Conservation (phyloP, 2,113 vertebrate species). For the Ellobius talpinus region DNA sequence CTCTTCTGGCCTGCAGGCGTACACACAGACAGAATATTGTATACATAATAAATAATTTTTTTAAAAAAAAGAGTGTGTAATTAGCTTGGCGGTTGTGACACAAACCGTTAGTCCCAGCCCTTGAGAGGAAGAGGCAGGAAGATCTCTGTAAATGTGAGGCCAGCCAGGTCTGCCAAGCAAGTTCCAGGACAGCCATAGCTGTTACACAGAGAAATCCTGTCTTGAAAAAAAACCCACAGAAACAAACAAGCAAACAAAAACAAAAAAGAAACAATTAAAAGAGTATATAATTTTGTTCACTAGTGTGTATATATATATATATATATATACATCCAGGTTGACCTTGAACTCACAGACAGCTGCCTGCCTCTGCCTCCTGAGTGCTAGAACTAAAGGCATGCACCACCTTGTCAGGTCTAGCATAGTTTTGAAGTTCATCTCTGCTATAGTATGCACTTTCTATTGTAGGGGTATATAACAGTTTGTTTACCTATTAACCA, state of each 20-base stretch:
- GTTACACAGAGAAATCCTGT: not conserved
- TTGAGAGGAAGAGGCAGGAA: not conserved
- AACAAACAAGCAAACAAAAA: not conserved
- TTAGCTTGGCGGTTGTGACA: not conserved
- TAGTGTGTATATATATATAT: not conserved
- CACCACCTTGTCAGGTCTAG: not conserved
- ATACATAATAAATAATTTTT: too few species aligned
- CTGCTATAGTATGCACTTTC: accelerated
- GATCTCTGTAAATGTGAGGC: not conserved
- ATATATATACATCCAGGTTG: not conserved
- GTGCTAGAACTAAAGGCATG: not conserved
- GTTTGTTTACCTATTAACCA: not conserved
- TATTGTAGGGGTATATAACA: not conserved
- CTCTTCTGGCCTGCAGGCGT: too few species aligned
- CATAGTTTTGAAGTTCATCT: not conserved
- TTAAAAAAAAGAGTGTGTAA: not conserved
- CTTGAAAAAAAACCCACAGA: not conserved
- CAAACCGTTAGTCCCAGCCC: not conserved
- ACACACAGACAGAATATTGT: too few species aligned
- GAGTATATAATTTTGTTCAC: not conserved
- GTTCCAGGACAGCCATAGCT: not conserved
- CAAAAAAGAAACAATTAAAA: not conserved
- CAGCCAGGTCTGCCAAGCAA: not conserved
- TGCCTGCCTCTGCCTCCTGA: not conserved
- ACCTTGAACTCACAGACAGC: not conserved